phyloP scores from a whole-genome alignment of 2,797 vertebrate species.

The Anolis apletophallus region DNA sequence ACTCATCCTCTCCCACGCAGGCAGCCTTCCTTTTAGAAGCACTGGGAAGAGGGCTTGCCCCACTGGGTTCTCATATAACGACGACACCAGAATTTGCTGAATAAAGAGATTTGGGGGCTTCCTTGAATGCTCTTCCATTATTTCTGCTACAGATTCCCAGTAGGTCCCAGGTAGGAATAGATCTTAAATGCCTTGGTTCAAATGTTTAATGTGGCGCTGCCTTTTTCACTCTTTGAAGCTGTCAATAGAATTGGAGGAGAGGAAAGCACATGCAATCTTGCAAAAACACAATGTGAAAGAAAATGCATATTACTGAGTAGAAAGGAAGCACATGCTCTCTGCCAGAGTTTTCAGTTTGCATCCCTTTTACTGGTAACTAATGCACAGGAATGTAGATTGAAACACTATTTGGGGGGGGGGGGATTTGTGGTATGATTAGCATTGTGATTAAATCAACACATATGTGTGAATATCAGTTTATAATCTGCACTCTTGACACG shows the following conservation, averaged over 20 bases:
- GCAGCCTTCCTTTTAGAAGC: not conserved
- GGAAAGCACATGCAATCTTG: no score
- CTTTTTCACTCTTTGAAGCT: not conserved
- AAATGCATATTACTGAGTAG: no score
- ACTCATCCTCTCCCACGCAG: slow-evolving; percentile 11
- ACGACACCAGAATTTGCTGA: not conserved
- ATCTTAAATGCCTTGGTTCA: not conserved
- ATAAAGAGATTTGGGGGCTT: not conserved
- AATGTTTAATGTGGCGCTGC: not conserved
- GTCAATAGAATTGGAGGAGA: not conserved
- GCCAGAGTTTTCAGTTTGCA: not conserved
- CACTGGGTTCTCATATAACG: not conserved
- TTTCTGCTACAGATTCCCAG: not conserved
- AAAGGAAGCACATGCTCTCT: no score
- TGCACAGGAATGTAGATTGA: not conserved
- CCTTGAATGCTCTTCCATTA: not conserved
- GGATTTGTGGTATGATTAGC: not conserved
- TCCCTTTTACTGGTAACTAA: not conserved
- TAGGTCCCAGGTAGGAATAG: not conserved
- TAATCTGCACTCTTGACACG: not conserved
- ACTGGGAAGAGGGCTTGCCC: not conserved
- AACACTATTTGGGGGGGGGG: not conserved
- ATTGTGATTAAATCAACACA: not conserved
- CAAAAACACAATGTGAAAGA: no score
- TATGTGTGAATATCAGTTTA: not conserved